Base-by-base conservation (phyloP, 2,888 invertebrate species). In the Neoascia interrupta region DNA sequence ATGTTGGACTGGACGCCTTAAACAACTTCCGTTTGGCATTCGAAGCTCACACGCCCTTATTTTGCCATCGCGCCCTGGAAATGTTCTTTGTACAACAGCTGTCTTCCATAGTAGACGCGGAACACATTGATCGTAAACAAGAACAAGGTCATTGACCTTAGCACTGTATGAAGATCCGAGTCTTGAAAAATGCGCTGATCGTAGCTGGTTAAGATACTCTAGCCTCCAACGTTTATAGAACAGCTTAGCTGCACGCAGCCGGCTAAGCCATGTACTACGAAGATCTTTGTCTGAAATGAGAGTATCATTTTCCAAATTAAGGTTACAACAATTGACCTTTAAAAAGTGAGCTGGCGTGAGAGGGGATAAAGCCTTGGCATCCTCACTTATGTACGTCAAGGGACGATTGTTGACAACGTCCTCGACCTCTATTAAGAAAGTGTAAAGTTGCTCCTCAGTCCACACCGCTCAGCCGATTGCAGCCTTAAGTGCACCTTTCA, bases 171-270 rank as follows among this genome's bases (percentile, higher is more conserved):
- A 18, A 13, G 54, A 19, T 3, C 49, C 37, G 19, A 11, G n/a
- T 26, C 43, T 70, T 51, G 63, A 70, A 13, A 60, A 47, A 36
- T 70, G 76, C 23, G 63, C 69, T 13, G 68, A 26, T 11, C 63
- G 49, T 37, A 75, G 58, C 21, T 75, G 75, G 11, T 51, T 28
- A 8, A 75, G 43, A 37, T 75, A 76, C 21, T 70, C 64, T 13
- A 18, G 21, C 21, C 39, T 63, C 70, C 76, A 72, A 18, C 70
- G 47, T 36, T 58, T 68, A 18, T 21, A 21, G 43, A 43, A 23
- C 11, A 21, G n/a, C 21, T 43, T 23, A 4, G 43, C 21, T 10
- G 43, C n/a, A n/a, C 43, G 43, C 5, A 43, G 23, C 21, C 19
- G 18, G n/a, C n/a, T 43, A 2, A 2, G 5, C 47, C 47, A 47